Evolutionary conservation across 2,888 invertebrate genomes (phyloP).

Genomic region (Hirtodrosophila confusa): DNA sequence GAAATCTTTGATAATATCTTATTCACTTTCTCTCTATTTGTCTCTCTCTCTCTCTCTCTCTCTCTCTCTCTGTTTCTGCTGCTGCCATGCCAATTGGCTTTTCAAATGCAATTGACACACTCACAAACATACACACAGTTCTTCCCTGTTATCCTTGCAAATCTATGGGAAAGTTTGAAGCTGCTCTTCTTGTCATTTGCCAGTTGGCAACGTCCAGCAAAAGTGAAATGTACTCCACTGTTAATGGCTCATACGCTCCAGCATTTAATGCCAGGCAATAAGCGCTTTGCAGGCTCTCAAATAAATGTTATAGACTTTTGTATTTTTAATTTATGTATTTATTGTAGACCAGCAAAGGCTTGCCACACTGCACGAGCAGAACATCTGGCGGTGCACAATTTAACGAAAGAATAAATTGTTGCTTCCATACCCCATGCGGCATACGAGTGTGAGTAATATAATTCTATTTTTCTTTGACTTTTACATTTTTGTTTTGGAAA

Average conservation of each 20-base stretch:
- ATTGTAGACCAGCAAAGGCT: too few species aligned
- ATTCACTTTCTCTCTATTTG: neutral
- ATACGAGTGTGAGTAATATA: too few species aligned
- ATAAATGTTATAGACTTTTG: too few species aligned
- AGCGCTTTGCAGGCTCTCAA: too few species aligned
- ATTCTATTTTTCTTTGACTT: neutral
- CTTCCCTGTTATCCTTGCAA: conserved; percentile 31
- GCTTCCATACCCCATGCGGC: too few species aligned
- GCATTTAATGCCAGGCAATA: too few species aligned
- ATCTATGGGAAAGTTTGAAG: conserved; percentile 25
- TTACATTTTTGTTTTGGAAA: conserved; percentile 23
- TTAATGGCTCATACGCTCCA: neutral
- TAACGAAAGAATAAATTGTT: too few species aligned
- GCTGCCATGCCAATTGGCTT: conserved; percentile 62
- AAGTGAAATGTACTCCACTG: conserved; percentile 18
- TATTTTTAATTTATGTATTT: too few species aligned
- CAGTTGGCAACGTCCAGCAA: conserved; percentile 32
- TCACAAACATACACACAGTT: conserved; percentile 12
- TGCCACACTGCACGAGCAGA: too few species aligned
- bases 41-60: neutral
- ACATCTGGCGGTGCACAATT: too few species aligned
- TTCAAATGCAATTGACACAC: conserved; percentile 53
- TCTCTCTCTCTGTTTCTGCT: conserved; percentile 10
- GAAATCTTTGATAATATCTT: conserved; percentile 19
- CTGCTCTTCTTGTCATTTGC: conserved; percentile 10